Base-by-base conservation (phyloP, 2,113 vertebrate species). In the Lagenorhynchus albirostris region DNA sequence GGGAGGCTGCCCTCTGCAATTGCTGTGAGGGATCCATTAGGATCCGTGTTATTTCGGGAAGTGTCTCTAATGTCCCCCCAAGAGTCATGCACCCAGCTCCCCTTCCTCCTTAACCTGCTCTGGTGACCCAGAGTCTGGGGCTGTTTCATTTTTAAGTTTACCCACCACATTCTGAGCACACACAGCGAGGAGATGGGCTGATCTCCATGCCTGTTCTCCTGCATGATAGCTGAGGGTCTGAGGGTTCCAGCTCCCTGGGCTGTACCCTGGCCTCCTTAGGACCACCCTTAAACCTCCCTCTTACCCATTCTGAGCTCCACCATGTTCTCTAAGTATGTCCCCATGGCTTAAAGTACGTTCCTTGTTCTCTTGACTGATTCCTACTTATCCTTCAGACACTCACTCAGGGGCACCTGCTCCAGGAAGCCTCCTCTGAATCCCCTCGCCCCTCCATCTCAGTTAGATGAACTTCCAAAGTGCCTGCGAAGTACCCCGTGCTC, bases 221-320 rank as follows among this genome's bases (percentile, higher is more conserved):
- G 38, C 25, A 1, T 18, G 31, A 50, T 6, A 20, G 8, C 81
- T 12, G 41, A 23, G 55, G 38, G 31, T 29, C 31, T 0, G 2
- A 47, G 47, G 38, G 60, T 55, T 10, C 58, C 25, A 1, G 81
- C 26, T 36, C 23, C 13, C 17, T 8, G 20, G 31, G 8, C 70
- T 58, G 1, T 14, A 1, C 14, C 3, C 53, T 11, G 9, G 41
- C 25, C 55, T 86, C 25, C 0, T 0, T 58, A 18, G 79, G 58
- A n/a, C 38, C 23, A 33, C 47, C 31, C 4, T 5, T 5, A 18
- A 31, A 25, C 60, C 31, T 80, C 33, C 15, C 6, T 23, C 44
- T 65, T 2, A 36, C 79, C 0, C 25, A 21, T 31, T 8, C 26
- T 2, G 21, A 53, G 50, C 20, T 15, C 47, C 10, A 21, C 29